Base-by-base conservation (phyloP, 2,113 vertebrate species). In the Morone saxatilis region DNA sequence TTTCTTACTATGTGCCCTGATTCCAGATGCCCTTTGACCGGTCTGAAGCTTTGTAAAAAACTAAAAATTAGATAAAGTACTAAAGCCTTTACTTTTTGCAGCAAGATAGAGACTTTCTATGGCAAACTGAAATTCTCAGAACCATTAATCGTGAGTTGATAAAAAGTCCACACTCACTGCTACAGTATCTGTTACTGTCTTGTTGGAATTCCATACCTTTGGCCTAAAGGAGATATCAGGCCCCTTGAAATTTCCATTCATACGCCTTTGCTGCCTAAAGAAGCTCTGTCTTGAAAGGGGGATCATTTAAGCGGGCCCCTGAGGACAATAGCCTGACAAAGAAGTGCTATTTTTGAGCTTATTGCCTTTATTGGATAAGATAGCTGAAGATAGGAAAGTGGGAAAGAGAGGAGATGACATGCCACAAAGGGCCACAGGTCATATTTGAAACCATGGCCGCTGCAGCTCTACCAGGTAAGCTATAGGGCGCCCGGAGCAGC, bases 11-110 rank as follows among this genome's bases (percentile, higher is more conserved):
- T 83, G 72, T 67, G 57, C 7, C 47, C 48, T 77, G 72, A 82
- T 84, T 89, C 67, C 50, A 84, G 73, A 71, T 78, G 62, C 38
- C 66, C 81, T 91, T 72, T 78, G 86, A 85, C 81, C 77, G 76
- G n/a, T 72, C 25, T 82, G 31, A 74, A 70, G 11, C 40, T 7
- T 41, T 7, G 56, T 38, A 40, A 43, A 65, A 80, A 68, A 54
- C 1, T 25, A 1, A 1, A 25, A 25, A 25, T 25, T 25, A 38
- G 5, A 17, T 25, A 19, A 78, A 51, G 11, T 6, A 61, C 2
- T 9, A 6, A 48, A 38, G 61, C 7, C 25, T 45, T 17, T 41
- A 31, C 5, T 2, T 1, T 80, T 70, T 70, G 7, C 47, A 38
- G 50, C 3, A 71, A n/a, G 40, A 31, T 31, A 45, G 10, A 66